Evolutionary conservation across 2,888 invertebrate genomes (phyloP), one percentile per base, ranked within the genome.

Genomic region (Amblyjoppa proteus): DNA sequence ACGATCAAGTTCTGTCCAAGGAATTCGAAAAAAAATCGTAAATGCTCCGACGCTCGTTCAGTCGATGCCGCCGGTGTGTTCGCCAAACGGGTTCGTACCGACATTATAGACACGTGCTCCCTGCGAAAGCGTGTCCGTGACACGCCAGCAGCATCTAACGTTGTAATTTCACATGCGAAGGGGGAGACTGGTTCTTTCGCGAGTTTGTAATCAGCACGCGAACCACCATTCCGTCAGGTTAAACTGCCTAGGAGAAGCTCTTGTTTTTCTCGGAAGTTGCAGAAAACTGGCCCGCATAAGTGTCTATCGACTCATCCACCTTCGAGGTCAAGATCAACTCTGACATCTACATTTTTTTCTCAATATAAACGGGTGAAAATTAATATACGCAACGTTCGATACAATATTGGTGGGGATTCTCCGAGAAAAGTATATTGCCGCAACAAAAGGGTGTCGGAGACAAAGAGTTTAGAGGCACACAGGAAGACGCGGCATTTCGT

Each of bases 151-250:
- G 73, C 73, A 58, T 64, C 77, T 66, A 76, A 78, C 84, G 84
- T 80, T 81, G 84, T 84, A 81, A 84, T 84, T 84, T 84, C 84
- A 77, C 81, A 51, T 84, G 78, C 61, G 68, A 70, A 3, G 85
- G 79, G 84, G 85, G 89, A 87, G 89, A 82, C 87, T 86, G 86
- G 87, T 87, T 87, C 76, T 82, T 80, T 78, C 77, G 81, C 74
- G 86, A 73, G 77, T 84, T 83, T 78, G 70, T 84, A 84, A 86
- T 87, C 86, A 83, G 70, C 87, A 84, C 83, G 87, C 83, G 66
- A 87, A 78, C 84, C 77, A 69, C 51, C 75, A 80, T 71, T 51
- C 76, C 77, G 80, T 58, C 41, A 61, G 38, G 51, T 70, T 53
- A 38, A 74, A 69, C 78, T 20, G 84, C 71, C 84, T 80, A 61